Conservation (phyloP, 1,140 invertebrate genomes). For the Proctacanthus coquilletti region DNA sequence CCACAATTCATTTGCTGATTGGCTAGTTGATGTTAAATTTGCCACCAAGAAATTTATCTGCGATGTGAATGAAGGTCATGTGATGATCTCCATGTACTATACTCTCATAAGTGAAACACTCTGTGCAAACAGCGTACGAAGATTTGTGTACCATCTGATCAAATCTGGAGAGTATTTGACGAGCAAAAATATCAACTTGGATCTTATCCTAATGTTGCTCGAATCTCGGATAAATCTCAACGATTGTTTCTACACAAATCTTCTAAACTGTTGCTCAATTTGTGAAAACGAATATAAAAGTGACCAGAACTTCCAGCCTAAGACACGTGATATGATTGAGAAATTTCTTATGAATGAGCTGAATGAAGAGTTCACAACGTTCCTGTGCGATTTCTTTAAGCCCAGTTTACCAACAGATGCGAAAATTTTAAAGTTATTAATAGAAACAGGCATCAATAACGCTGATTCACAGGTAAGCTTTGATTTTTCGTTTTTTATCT, state of each 20-base stretch:
- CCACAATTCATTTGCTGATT: slow-evolving; percentile 85
- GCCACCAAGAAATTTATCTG: slow-evolving; percentile 90
- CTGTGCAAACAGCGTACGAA: slow-evolving; percentile 24
- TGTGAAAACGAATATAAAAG: slow-evolving; percentile 27
- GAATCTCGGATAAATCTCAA: slow-evolving; percentile 26
- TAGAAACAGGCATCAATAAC: slow-evolving; percentile 43
- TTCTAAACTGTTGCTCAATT: slow-evolving; percentile 24
- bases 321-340: slow-evolving; percentile 22
- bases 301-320: slow-evolving; percentile 23
- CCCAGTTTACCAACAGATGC: slow-evolving; percentile 40
- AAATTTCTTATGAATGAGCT: slow-evolving; percentile 22
- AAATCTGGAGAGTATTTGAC: slow-evolving; percentile 23
- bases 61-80: slow-evolving; percentile 71
- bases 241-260: slow-evolving; percentile 29
- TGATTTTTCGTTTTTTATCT: too few species aligned
- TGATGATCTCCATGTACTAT: slow-evolving; percentile 74
- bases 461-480: slow-evolving; percentile 15
- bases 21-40: slow-evolving; percentile 90
- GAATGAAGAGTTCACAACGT: slow-evolving; percentile 22
- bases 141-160: slow-evolving; percentile 25
- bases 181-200: slow-evolving; percentile 22
- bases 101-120: slow-evolving; percentile 36
- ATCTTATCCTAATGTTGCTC: slow-evolving; percentile 25
- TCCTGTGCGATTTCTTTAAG: slow-evolving; percentile 32
- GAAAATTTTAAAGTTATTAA: slow-evolving; percentile 44